A percentile compares a stretch with the other conserved stretches of the same genome.
These are phyloP conservation scores for Cheirogaleus major DNA, from an alignment of 2,797 vertebrate genomes.

Conservation along the genomic window DNA sequence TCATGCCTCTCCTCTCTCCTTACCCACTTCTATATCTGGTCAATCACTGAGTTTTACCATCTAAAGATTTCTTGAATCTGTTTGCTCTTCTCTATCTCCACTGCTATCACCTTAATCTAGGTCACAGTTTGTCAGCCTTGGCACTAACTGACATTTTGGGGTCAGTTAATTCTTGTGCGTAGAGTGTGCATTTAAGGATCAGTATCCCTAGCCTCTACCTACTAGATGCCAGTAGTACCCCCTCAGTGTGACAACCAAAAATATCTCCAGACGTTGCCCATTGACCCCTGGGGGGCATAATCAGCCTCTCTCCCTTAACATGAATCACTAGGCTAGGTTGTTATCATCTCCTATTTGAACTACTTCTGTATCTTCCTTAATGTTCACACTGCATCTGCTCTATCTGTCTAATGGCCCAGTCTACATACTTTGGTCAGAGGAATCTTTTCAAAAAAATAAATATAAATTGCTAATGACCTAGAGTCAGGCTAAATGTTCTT, in stretches of 20 bases:
- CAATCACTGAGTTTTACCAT: background rate
- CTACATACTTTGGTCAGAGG: background rate
- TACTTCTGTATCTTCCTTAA: background rate
- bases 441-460: background rate
- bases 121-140: background rate
- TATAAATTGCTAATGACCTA: background rate
- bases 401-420: background rate
- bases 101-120: background rate
- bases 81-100: background rate
- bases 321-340: background rate
- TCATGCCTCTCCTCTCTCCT: background rate
- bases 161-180: background rate
- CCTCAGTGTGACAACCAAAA: background rate
- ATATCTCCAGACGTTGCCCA: background rate
- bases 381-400: background rate
- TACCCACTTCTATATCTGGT: background rate
- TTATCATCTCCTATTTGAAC: background rate
- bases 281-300: background rate
- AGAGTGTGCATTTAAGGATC: background rate
- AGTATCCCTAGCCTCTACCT: background rate
- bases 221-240: background rate
- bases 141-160: background rate
- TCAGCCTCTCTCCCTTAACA: background rate
- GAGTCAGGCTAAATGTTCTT: background rate
- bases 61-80: background rate